Evolutionary conservation across 2,113 vertebrate species (phyloP), one percentile per base, ranked within the genome.

Genomic region (Piaya cayana): DNA sequence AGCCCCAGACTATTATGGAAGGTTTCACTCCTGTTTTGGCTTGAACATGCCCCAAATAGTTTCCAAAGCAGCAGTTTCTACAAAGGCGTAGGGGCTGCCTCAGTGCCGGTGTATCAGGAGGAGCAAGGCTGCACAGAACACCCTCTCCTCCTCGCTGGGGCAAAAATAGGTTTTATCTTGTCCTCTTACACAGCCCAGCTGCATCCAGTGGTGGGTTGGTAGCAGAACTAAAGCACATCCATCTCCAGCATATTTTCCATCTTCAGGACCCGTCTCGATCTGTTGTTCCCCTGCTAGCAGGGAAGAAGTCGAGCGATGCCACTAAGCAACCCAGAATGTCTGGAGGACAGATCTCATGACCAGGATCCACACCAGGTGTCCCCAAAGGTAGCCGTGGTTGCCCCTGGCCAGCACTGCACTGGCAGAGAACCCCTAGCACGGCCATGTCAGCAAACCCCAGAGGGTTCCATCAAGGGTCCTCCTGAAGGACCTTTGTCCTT

Each of bases 311-410:
- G 21, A 62, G 25, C 15, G 59, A 50, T 29, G 39, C n/a, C 58
- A 55, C 6, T 3, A 29, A 71, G 43, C 42, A 36, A 53, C 47
- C 27, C 4, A 20, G 36, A 11, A 27, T 25, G 47, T 59, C 79
- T 36, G 43, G 14, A 62, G 74, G 62, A 22, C 49, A 53, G 75
- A 75, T 52, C 60, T 39, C 55, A 21, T 0, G 18, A 39, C 47
- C 4, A 1, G 81, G 68, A 65, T 30, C 26, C 74, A 64, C 0
- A 2, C 16, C 1, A 5, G 37, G 63, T 59, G 27, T 25, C 21
- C 39, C 78, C 37, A 58, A 50, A 55, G 59, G 60, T 50, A 26
- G 59, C 15, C 1, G 4, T 22, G 11, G n/a, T 3, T 79, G 55
- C 23, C 29, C 17, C 47, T 3, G 29, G 37, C 9, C 85, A 42